phyloP scores from a whole-genome alignment of 2,888 invertebrate genomes.

The Cheilosia grossa region DNA sequence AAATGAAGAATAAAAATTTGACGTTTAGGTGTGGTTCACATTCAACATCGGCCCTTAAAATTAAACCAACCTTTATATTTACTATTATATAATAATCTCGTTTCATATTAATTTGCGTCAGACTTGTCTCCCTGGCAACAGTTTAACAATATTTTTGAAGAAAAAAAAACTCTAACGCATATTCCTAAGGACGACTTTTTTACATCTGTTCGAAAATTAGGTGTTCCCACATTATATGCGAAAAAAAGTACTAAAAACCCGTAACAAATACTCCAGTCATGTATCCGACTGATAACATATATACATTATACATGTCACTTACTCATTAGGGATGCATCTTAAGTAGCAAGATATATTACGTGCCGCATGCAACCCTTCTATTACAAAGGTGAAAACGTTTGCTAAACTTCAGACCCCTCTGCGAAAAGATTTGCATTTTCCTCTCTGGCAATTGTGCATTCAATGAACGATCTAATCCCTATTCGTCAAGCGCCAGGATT shows the following conservation, averaged over 20 bases:
- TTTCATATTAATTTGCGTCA: too few species aligned
- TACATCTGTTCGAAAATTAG: too few species aligned
- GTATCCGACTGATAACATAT: background rate
- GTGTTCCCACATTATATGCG: background rate
- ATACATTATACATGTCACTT: background rate
- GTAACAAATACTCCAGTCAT: background rate
- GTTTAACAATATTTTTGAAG: too few species aligned
- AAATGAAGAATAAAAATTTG: too few species aligned
- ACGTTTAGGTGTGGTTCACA: too few species aligned
- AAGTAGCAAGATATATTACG: constrained; percentile 52
- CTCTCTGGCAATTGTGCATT: constrained; percentile 27
- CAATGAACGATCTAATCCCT: constrained; percentile 56
- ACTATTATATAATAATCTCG: too few species aligned
- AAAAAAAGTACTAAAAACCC: background rate
- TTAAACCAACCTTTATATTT: too few species aligned
- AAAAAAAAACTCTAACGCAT: too few species aligned
- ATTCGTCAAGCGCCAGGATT: constrained; percentile 73
- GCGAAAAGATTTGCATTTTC: constrained; percentile 65
- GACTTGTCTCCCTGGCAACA: too few species aligned
- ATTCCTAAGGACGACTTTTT: too few species aligned
- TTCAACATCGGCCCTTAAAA: too few species aligned
- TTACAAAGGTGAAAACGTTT: constrained; percentile 43
- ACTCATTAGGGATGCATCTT: constrained; percentile 56
- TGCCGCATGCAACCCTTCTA: constrained; percentile 40
- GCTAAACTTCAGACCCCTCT: constrained; percentile 45